A percentile compares a stretch with the other conserved stretches of the same genome.
Evolutionary conservation across 2,797 vertebrate genomes (phyloP).

Genomic region (Cercopithecus petaurista): DNA sequence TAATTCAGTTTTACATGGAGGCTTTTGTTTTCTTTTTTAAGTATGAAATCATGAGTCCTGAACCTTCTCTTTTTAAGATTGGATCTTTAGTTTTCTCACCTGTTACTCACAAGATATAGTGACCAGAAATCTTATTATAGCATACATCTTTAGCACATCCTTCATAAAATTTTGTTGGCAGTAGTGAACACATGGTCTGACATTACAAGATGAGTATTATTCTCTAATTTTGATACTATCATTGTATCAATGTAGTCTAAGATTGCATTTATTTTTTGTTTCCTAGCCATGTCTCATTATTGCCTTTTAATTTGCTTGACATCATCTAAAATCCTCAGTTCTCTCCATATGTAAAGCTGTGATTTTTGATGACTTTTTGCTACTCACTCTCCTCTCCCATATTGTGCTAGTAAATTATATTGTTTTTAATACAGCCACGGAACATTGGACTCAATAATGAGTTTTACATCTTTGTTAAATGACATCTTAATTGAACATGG

Average conservation of each 20-base stretch:
- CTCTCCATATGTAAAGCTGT: neutral
- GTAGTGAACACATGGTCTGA: neutral
- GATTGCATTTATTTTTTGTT: neutral
- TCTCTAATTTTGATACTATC: neutral
- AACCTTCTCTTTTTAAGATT: neutral
- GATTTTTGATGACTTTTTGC: neutral
- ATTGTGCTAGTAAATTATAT: neutral
- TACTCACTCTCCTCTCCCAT: neutral
- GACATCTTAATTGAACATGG: neutral
- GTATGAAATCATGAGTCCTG: neutral
- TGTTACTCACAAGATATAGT: neutral
- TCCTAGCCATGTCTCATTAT: neutral
- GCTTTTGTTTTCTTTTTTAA: neutral
- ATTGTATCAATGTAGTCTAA: neutral
- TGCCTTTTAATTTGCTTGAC: neutral
- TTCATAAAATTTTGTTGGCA: neutral
- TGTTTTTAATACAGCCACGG: neutral
- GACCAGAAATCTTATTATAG: neutral
- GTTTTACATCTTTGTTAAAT: neutral
- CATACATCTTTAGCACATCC: neutral
- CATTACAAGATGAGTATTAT: neutral
- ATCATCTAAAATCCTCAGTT: neutral
- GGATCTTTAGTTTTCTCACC: neutral
- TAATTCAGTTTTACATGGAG: neutral
- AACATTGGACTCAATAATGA: neutral